Conservation (phyloP, 37 sponge, comb jelly and placozoan genomes). For the Chondrosia reniformis region DNA sequence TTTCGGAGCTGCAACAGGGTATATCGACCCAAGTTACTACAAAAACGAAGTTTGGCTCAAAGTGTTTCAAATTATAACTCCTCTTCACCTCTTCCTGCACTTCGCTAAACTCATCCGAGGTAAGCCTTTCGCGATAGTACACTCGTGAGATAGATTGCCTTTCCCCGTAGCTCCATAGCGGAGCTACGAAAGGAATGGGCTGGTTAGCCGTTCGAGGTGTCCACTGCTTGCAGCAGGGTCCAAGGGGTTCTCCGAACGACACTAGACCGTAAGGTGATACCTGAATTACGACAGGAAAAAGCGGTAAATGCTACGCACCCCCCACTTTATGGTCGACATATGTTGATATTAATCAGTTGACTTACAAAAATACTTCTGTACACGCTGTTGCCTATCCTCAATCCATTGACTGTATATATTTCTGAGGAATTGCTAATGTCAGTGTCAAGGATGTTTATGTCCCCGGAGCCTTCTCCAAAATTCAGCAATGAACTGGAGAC, state of each 20-base stretch:
- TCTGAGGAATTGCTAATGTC: neutral
- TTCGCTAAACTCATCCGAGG: neutral
- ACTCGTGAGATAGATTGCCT: neutral
- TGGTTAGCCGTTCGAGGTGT: neutral
- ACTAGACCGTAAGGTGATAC: neutral
- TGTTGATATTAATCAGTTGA: neutral
- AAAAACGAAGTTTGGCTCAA: neutral
- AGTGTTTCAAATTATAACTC: neutral
- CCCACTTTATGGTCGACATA: neutral
- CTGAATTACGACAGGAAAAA: neutral
- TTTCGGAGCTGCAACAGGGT: neutral
- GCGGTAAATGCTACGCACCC: neutral
- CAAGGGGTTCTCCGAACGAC: slow-evolving; percentile 4
- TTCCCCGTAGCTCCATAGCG: neutral
- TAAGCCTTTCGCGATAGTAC: neutral
- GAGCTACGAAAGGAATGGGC: slow-evolving; percentile 12
- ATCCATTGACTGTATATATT: neutral
- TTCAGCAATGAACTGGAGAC: neutral
- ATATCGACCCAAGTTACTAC: slow-evolving; percentile 18
- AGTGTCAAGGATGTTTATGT: neutral
- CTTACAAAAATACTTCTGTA: slow-evolving; percentile 1
- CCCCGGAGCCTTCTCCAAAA: slow-evolving; percentile 1
- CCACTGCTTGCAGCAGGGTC: slow-evolving; percentile 1
- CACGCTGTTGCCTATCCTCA: neutral
- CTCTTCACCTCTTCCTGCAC: neutral